Evolutionary conservation across 2,888 invertebrate species (phyloP).

Genomic region (Creontiades dilutus): DNA sequence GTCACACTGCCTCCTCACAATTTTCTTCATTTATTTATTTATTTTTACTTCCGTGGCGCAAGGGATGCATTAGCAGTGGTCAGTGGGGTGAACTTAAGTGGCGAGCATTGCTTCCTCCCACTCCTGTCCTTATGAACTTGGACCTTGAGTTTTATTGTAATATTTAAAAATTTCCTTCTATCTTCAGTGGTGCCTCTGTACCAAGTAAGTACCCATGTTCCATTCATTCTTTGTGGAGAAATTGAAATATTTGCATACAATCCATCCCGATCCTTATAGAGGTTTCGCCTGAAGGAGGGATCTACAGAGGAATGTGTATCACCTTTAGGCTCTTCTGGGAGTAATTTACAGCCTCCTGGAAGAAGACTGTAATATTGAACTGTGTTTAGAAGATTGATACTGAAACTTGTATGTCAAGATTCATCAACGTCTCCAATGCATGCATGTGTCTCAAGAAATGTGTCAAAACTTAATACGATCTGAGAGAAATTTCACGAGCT

Average conservation of each 20-base stretch:
- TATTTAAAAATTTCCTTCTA: background rate
- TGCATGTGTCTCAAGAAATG: too few species aligned
- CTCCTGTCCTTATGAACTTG: slow-evolving; percentile 40
- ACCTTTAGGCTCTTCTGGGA: too few species aligned
- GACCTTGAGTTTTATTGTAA: background rate
- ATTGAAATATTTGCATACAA: background rate
- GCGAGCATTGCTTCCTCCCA: slow-evolving; percentile 69
- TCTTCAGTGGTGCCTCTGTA: slow-evolving; percentile 28
- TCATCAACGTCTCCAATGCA: too few species aligned
- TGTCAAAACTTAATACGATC: too few species aligned
- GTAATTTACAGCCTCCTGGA: too few species aligned
- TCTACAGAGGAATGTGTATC: too few species aligned
- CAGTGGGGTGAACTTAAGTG: slow-evolving; percentile 70
- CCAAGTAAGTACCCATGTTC: slow-evolving; percentile 32
- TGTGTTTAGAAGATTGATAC: too few species aligned
- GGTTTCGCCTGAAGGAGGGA: too few species aligned
- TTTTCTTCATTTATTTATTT: slow-evolving; percentile 20
- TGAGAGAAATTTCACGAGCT: too few species aligned
- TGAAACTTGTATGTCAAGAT: too few species aligned
- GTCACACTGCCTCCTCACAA: background rate
- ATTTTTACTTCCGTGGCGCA: slow-evolving; percentile 60
- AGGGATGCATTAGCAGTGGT: slow-evolving; percentile 66
- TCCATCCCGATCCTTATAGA: background rate
- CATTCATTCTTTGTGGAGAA: slow-evolving; percentile 21
- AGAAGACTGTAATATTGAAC: too few species aligned